phyloP scores from a whole-genome alignment of 2,797 vertebrate species.

The Petrocephalus schoutedeni region DNA sequence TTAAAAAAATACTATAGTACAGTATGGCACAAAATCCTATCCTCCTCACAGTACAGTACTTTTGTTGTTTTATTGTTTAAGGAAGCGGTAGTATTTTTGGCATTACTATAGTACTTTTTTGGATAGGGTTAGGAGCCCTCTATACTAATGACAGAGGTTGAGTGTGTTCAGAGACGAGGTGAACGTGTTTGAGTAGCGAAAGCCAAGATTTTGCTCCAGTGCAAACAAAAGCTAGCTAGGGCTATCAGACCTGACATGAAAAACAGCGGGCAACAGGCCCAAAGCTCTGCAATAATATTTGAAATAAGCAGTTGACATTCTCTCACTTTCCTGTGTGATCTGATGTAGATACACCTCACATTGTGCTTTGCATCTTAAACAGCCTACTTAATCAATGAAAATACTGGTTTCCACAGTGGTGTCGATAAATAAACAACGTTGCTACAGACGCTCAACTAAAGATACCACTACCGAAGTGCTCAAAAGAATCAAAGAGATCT shows the following conservation, averaged over 20 bases:
- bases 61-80: constrained; percentile 45
- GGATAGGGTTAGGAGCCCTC: constrained; percentile 46
- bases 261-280: neutral
- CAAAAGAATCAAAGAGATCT: constrained; percentile 12
- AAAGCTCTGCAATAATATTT: neutral
- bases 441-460: neutral
- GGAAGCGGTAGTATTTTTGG: constrained; percentile 55
- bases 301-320: neutral
- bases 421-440: constrained; percentile 8
- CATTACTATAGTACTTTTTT: constrained; percentile 51
- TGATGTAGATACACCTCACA: constrained; percentile 7
- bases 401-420: constrained; percentile 19
- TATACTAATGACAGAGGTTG: constrained; percentile 34
- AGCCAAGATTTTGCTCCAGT: constrained; percentile 65
- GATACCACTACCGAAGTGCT: neutral
- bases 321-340: neutral
- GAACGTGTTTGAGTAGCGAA: constrained; percentile 28
- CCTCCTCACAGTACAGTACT: constrained; percentile 50
- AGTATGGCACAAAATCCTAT: constrained; percentile 66
- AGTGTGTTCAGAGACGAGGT: constrained; percentile 25
- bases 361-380: constrained; percentile 34
- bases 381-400: constrained; percentile 19
- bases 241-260: neutral
- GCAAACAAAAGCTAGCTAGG: constrained; percentile 40
- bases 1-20: constrained; percentile 56